Conservation (phyloP, 1,140 invertebrate genomes). For the Neodiprion virginianus region DNA sequence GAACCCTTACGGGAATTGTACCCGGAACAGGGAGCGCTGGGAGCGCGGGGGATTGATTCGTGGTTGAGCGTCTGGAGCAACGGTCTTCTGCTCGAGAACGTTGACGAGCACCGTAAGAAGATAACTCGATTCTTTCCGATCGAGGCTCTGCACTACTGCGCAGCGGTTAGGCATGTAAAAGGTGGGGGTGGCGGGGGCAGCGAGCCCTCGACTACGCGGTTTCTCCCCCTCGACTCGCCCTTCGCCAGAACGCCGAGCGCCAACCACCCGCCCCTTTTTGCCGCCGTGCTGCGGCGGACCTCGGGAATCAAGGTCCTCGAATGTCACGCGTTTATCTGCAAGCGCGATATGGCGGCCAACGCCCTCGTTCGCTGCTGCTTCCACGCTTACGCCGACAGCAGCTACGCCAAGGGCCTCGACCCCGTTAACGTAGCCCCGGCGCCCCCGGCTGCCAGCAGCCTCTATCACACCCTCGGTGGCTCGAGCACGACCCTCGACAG, state of each 20-base stretch:
- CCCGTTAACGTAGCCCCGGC: constrained; percentile 55
- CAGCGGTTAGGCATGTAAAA: constrained; percentile 88
- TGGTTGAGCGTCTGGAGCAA: constrained; percentile 98
- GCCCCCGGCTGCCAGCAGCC: constrained; percentile 44
- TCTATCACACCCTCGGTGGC: constrained; percentile 56
- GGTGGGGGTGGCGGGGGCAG: constrained; percentile 66
- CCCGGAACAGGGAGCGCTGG: constrained; percentile 85
- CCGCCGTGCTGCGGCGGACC: constrained; percentile 92
- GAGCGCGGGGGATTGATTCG: constrained; percentile 92
- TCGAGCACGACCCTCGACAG: constrained; percentile 59
- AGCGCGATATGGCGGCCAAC: constrained; percentile 92
- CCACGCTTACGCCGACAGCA: constrained; percentile 93
- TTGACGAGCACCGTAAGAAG: constrained; percentile 93
- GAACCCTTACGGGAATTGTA: constrained; percentile 96
- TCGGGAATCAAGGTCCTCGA: constrained; percentile 99
- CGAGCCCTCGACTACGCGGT: constrained; percentile 73
- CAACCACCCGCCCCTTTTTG: constrained; percentile 95
- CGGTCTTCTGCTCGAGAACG: constrained; percentile 94
- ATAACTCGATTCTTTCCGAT: constrained; percentile 98
- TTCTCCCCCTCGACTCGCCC: constrained; percentile 95
- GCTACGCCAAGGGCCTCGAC: constrained; percentile 85
- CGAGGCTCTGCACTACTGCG: constrained; percentile 95
- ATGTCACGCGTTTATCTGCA: constrained; percentile 99
- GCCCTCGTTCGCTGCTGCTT: constrained; percentile 93
- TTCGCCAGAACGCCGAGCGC: constrained; percentile 89